Percentiles rank a stretch among this genome's conserved stretches.
These are phyloP conservation scores for Lophius piscatorius DNA, from an alignment of 2,113 vertebrate species.

Conservation along the genomic window DNA sequence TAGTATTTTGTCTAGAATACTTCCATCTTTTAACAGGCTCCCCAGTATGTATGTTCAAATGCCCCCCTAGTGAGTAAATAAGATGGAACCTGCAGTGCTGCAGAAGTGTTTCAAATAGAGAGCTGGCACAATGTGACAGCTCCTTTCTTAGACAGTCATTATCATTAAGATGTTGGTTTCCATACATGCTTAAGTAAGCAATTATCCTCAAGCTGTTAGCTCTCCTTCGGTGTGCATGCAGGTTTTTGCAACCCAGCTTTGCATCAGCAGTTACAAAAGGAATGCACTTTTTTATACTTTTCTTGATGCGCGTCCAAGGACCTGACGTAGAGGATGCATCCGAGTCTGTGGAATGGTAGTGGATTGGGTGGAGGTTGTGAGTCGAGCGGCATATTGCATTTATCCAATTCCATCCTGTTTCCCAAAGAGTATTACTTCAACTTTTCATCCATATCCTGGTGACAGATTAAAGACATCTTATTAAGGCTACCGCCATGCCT, in stretches of 20 bases:
- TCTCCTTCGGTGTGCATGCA: constrained; percentile 8
- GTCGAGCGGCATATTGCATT: neutral
- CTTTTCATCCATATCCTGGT: constrained; percentile 60
- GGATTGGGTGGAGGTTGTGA: neutral
- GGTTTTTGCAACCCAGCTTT: constrained; percentile 31
- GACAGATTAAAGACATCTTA: constrained; percentile 58
- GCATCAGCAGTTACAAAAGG: constrained; percentile 61
- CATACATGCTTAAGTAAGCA: constrained; percentile 63
- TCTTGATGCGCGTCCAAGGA: constrained; percentile 51
- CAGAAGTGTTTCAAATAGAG: constrained; percentile 45
- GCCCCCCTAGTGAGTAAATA: constrained; percentile 37
- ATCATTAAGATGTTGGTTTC: constrained; percentile 68
- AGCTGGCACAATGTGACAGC: constrained; percentile 48
- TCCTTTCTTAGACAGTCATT: constrained; percentile 65
- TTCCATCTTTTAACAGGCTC: constrained; percentile 15
- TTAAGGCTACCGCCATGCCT: constrained; percentile 39
- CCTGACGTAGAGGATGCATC: constrained; percentile 35
- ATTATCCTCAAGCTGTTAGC: constrained; percentile 56
- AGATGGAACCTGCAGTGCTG: constrained; percentile 35
- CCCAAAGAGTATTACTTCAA: constrained; percentile 53
- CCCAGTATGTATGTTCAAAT: constrained; percentile 13
- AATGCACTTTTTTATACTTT: constrained; percentile 34
- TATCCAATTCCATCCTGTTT: too few relatives aligned
- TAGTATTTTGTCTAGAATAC: constrained; percentile 22
- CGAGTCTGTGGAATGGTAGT: neutral